Evolutionary conservation across 2,797 vertebrate genomes (phyloP).

Genomic region (Nyctalus aviator): DNA sequence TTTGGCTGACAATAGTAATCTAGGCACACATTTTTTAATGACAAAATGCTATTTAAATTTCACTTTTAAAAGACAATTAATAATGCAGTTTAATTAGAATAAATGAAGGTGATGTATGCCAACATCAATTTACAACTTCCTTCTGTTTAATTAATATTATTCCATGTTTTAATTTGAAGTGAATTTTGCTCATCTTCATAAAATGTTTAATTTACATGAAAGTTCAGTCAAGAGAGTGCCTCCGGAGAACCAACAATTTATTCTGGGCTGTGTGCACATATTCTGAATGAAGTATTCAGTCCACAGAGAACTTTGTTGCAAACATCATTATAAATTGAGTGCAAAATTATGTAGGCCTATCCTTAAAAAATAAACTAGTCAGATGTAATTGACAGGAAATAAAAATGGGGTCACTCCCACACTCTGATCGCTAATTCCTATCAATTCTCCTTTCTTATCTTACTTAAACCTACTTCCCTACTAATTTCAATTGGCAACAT

Average conservation of each 20-base stretch:
- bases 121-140: constrained; percentile 82
- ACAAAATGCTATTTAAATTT: constrained; percentile 76
- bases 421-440: not conserved
- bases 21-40: constrained; percentile 55
- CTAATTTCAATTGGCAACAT: not conserved
- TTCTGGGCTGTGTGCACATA: constrained; percentile 42
- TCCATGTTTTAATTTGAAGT: constrained; percentile 83
- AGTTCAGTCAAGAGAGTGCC: constrained; percentile 77
- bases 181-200: constrained; percentile 78
- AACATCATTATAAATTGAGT: constrained; percentile 8
- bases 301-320: constrained; percentile 9
- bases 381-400: not conserved
- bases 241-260: constrained; percentile 74
- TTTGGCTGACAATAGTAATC: constrained; percentile 48
- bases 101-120: constrained; percentile 82
- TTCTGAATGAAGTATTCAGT: constrained; percentile 49
- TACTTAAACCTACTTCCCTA: not conserved
- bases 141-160: constrained; percentile 85
- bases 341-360: not conserved
- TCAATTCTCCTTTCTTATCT: not conserved
- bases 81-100: constrained; percentile 80
- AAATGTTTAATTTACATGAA: constrained; percentile 84
- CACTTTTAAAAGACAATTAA: constrained; percentile 79
- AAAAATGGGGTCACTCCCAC: not conserved
- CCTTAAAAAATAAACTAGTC: constrained; percentile 47